Conservation (phyloP, 2,797 vertebrate genomes). For the Microhierax caerulescens region DNA sequence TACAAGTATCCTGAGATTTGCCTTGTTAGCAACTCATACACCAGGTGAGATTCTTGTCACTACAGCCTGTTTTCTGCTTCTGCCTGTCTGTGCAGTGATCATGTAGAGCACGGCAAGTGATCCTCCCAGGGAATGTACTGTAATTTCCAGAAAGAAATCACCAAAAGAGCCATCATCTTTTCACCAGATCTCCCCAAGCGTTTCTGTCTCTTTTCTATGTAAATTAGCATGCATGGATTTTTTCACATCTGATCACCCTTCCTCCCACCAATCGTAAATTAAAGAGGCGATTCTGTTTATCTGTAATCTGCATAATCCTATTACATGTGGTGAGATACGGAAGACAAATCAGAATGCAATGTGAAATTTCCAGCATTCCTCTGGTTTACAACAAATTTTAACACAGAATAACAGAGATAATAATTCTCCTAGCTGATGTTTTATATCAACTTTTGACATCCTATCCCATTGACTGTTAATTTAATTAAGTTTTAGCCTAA, state of each 20-base stretch:
- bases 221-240: neutral
- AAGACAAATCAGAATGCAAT: neutral
- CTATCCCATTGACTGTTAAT: neutral
- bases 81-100: neutral
- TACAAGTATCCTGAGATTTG: neutral
- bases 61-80: neutral
- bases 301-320: neutral
- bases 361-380: neutral
- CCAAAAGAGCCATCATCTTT: neutral
- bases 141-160: neutral
- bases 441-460: neutral
- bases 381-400: neutral
- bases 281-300: neutral
- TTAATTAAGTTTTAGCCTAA: neutral
- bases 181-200: neutral
- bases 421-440: neutral
- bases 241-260: neutral
- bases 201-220: neutral
- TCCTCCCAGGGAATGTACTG: neutral
- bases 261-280: neutral
- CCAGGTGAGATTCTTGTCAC: neutral
- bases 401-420: neutral
- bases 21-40: neutral
- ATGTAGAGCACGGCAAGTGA: neutral
- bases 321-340: neutral